phyloP scores from a whole-genome alignment of 2,888 invertebrate species.

The Saturnia japonica region DNA sequence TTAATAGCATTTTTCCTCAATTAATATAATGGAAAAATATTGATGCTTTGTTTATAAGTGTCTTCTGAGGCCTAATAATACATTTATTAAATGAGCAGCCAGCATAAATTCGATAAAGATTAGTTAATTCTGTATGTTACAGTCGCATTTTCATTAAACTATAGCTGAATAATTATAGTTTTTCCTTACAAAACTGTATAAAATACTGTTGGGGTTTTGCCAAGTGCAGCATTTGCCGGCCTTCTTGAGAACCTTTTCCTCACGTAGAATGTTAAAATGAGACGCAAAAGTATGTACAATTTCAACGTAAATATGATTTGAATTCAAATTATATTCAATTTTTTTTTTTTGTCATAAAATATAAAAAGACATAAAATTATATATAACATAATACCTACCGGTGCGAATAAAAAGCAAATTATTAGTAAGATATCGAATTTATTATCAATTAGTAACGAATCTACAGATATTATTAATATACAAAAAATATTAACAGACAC shows the following conservation, averaged over 20 bases:
- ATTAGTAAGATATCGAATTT: too few species aligned
- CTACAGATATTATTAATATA: too few species aligned
- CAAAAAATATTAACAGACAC: too few species aligned
- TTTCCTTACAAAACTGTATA: not conserved
- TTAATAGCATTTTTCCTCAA: not conserved
- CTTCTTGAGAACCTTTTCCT: conserved; percentile 7
- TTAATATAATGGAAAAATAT: not conserved
- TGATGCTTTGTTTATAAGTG: not conserved
- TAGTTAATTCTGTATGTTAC: not conserved
- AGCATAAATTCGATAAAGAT: not conserved
- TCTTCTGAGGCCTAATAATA: not conserved
- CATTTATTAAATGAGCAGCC: not conserved
- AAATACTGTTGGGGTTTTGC: conserved; percentile 1
- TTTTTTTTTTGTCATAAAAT: too few species aligned
- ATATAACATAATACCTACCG: too few species aligned
- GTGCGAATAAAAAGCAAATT: too few species aligned
- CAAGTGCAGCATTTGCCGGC: not conserved
- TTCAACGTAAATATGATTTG: not conserved
- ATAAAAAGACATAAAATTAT: too few species aligned
- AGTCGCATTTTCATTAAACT: not conserved
- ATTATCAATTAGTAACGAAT: too few species aligned
- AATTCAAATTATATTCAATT: not conserved
- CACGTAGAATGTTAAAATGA: conserved; percentile 8
- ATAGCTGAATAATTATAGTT: not conserved
- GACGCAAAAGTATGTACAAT: not conserved